phyloP scores from a whole-genome alignment of 2,888 invertebrate species.

The Dicycla oo region DNA sequence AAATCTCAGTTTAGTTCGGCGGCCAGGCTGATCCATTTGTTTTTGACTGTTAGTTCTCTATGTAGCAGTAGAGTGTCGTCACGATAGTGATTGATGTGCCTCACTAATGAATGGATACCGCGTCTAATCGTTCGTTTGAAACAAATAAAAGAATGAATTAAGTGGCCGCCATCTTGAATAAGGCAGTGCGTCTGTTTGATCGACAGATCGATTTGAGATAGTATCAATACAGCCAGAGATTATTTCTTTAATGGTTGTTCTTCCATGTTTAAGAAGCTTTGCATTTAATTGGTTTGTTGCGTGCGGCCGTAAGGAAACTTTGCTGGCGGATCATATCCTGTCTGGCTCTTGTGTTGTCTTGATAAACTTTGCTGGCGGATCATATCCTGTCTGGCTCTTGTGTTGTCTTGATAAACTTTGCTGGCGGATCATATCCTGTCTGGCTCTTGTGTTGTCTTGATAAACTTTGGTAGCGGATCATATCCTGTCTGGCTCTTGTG shows the following conservation, averaged over 20 bases:
- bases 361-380: conserved; percentile 12
- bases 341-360: neutral
- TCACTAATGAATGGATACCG: conserved; percentile 60
- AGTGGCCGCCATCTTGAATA: conserved; percentile 51
- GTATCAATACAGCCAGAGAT: conserved; percentile 43
- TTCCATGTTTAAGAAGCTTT: conserved; percentile 45
- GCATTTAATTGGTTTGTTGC: conserved; percentile 40
- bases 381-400: conserved; percentile 21
- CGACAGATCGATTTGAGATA: conserved; percentile 54
- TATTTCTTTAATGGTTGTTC: conserved; percentile 58
- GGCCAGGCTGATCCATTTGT: too few relatives aligned
- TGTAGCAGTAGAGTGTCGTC: neutral
- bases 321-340: conserved; percentile 26
- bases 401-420: conserved; percentile 4
- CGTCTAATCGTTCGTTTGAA: conserved; percentile 53
- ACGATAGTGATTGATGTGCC: conserved; percentile 45
- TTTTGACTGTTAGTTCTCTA: neutral
- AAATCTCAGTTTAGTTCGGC: neutral
- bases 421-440: conserved; percentile 25
- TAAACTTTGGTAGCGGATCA: conserved; percentile 15
- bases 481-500: conserved; percentile 20
- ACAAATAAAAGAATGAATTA: conserved; percentile 61
- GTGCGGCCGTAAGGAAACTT: conserved; percentile 8
- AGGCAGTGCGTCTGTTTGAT: conserved; percentile 41
- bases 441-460: neutral